Evolutionary conservation across 2,888 invertebrate species (phyloP).

Genomic region (Leptinotarsa juncta): DNA sequence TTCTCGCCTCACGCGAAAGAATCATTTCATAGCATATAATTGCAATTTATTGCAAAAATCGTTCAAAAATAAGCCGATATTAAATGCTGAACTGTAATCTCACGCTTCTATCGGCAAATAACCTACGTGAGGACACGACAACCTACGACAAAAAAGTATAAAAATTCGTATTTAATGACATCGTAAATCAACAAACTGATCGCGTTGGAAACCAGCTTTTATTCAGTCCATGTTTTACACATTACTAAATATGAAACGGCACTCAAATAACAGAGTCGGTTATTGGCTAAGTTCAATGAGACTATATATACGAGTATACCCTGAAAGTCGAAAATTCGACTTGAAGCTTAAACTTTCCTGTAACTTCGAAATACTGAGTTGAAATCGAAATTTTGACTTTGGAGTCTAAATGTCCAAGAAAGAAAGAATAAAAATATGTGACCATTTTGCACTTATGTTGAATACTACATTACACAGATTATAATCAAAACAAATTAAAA

Average conservation of each 20-base stretch:
- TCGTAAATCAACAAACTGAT: neutral
- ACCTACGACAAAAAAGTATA: neutral
- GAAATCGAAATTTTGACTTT: too few relatives aligned
- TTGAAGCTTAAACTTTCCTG: too few relatives aligned
- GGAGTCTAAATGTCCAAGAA: too few relatives aligned
- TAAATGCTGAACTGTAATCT: constrained; percentile 20
- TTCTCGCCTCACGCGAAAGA: constrained; percentile 19
- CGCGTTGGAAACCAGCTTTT: neutral
- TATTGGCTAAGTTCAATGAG: too few relatives aligned
- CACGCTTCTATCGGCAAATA: constrained; percentile 25
- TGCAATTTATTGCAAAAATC: constrained; percentile 21
- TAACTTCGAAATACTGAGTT: too few relatives aligned
- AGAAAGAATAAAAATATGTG: too few relatives aligned
- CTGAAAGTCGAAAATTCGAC: too few relatives aligned
- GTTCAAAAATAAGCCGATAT: constrained; percentile 18
- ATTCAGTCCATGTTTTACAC: neutral
- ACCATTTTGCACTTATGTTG: too few relatives aligned
- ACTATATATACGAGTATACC: too few relatives aligned
- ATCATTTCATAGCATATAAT: constrained; percentile 7
- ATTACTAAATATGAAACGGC: neutral
- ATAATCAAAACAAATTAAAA: too few relatives aligned
- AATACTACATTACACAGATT: too few relatives aligned
- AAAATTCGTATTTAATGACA: constrained; percentile 7
- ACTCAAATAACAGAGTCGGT: too few relatives aligned
- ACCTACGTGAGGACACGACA: constrained; percentile 16